These are phyloP conservation scores for Lithobates pipiens DNA, from an alignment of 2,797 vertebrate species.

Conservation along the genomic window DNA sequence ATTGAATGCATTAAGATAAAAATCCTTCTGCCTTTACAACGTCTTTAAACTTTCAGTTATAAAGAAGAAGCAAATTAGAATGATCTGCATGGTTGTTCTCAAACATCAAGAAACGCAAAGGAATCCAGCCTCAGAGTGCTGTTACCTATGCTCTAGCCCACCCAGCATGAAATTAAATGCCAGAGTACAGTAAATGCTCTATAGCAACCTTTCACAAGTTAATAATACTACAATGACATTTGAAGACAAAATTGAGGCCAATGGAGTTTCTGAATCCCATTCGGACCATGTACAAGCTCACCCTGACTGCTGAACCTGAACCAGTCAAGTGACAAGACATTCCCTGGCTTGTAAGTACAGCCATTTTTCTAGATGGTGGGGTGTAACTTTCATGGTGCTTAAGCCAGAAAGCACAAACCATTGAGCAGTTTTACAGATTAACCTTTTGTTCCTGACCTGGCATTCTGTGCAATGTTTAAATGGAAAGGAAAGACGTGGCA, in stretches of 20 bases:
- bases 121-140: not conserved
- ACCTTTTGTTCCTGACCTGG: not conserved
- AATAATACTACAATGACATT: conserved; percentile 29
- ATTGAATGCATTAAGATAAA: too few species aligned
- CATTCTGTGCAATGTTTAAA: not conserved
- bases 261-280: conserved; percentile 19
- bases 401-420: not conserved
- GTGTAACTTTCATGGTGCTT: not conserved
- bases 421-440: not conserved
- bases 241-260: conserved; percentile 39
- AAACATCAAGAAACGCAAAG: too few species aligned
- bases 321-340: not conserved
- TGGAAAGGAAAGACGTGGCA: not conserved
- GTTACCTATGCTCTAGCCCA: conserved; percentile 6
- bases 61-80: not conserved
- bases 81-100: too few species aligned
- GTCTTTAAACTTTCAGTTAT: too few species aligned
- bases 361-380: not conserved
- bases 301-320: conserved; percentile 7
- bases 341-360: not conserved
- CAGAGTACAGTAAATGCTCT: conserved; percentile 26
- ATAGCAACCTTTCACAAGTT: conserved; percentile 38
- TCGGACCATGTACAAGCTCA: not conserved
- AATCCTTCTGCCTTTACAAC: too few species aligned
- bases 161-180: conserved; percentile 50